These are phyloP conservation scores for Ranitomeya imitator DNA, from an alignment of 2,113 vertebrate species.

Conservation along the genomic window DNA sequence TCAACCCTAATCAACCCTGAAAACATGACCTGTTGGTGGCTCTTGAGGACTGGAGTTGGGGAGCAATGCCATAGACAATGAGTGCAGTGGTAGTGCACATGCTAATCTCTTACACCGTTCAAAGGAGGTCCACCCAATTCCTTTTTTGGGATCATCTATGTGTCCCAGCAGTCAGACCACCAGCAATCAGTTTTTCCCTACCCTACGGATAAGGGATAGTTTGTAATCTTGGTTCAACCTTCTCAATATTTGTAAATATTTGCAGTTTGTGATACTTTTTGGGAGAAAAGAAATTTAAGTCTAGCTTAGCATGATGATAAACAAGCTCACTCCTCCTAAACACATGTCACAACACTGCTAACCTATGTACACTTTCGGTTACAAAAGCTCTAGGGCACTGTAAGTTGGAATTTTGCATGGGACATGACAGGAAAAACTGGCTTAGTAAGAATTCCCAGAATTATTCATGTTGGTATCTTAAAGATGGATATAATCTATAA, in stretches of 20 bases:
- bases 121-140: too few species aligned
- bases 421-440: conserved; percentile 48
- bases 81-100: too few species aligned
- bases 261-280: not conserved
- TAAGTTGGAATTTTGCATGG: conserved; percentile 47
- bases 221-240: too few species aligned
- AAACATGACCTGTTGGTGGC: too few species aligned
- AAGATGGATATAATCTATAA: not conserved
- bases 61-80: too few species aligned
- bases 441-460: not conserved
- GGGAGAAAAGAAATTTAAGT: not conserved
- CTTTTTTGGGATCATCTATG: too few species aligned
- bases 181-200: too few species aligned
- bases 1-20: too few species aligned
- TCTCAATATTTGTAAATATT: not conserved
- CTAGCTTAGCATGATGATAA: not conserved
- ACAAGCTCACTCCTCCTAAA: conserved; percentile 25
- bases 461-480: not conserved
- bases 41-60: too few species aligned
- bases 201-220: too few species aligned
- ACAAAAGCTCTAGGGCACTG: conserved; percentile 38
- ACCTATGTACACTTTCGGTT: conserved; percentile 12
- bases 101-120: too few species aligned
- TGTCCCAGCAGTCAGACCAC: too few species aligned
- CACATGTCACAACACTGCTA: conserved; percentile 49